These are phyloP conservation scores for Lingula anatina DNA, from an alignment of 2,888 invertebrate species.

Conservation along the genomic window DNA sequence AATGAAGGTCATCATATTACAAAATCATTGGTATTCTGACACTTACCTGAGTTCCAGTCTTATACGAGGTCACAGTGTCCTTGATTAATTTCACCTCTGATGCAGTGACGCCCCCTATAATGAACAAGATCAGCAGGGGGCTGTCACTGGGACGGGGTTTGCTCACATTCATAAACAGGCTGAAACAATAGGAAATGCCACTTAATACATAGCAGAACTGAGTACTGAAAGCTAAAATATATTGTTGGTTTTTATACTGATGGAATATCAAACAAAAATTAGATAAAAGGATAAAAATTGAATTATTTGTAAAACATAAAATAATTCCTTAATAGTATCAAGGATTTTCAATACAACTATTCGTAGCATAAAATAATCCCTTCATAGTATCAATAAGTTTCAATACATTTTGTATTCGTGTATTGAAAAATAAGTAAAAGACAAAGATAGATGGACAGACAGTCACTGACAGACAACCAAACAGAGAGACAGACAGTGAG, in stretches of 20 bases:
- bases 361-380: no score
- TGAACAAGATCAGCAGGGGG: slow-evolving; percentile 62
- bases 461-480: background rate
- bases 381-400: no score
- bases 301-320: background rate
- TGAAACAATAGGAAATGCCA: slow-evolving; percentile 37
- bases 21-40: background rate
- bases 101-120: slow-evolving; percentile 65
- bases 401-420: no score
- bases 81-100: slow-evolving; percentile 58
- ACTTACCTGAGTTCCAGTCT: slow-evolving; percentile 25
- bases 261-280: background rate
- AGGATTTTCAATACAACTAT: background rate
- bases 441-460: background rate
- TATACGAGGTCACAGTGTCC: slow-evolving; percentile 34
- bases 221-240: background rate
- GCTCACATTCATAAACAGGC: slow-evolving; percentile 60
- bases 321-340: background rate
- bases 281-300: background rate
- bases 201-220: background rate
- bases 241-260: background rate
- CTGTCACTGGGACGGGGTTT: slow-evolving; percentile 63
- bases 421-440: background rate
- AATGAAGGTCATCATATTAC: background rate
- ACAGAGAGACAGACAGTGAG: background rate